Evolutionary conservation across 1,140 invertebrate species (phyloP).

Genomic region (Neodiprion fabricii): DNA sequence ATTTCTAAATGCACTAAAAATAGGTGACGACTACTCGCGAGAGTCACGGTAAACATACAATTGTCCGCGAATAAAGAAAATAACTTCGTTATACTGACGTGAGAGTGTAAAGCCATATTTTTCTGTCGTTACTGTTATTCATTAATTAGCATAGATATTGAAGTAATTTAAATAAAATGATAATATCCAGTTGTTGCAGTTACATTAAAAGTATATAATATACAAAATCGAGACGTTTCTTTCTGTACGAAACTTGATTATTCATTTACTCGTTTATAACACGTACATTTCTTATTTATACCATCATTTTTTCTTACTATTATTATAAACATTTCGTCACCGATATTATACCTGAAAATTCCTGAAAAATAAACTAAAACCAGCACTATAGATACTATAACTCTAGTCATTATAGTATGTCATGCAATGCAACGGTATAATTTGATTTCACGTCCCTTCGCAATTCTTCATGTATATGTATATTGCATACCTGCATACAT

Average conservation of each 20-base stretch:
- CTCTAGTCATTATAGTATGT: too few species aligned
- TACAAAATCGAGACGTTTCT: constrained; percentile 14
- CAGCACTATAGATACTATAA: too few species aligned
- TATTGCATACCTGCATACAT: too few species aligned
- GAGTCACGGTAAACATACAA: constrained; percentile 13
- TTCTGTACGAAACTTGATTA: background rate
- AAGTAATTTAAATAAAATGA: constrained; percentile 26
- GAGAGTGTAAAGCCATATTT: constrained; percentile 40
- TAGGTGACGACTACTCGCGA: background rate
- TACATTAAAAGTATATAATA: constrained; percentile 24
- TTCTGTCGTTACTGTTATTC: constrained; percentile 47
- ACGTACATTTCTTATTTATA: background rate
- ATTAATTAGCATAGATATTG: constrained; percentile 34
- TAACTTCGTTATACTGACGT: constrained; percentile 33
- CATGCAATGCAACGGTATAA: too few species aligned
- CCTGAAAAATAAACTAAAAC: too few species aligned
- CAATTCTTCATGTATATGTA: too few species aligned
- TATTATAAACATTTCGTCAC: too few species aligned
- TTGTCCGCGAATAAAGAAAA: constrained; percentile 23
- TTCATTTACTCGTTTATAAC: background rate
- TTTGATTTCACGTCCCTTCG: too few species aligned
- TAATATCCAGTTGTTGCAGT: constrained; percentile 25
- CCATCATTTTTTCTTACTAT: background rate
- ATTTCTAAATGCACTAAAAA: background rate
- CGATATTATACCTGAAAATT: too few species aligned